Percentiles rank a stretch among this genome's conserved stretches.
phyloP scores from a whole-genome alignment of 2,797 vertebrate genomes.

The Phyllotis vaccarum region DNA sequence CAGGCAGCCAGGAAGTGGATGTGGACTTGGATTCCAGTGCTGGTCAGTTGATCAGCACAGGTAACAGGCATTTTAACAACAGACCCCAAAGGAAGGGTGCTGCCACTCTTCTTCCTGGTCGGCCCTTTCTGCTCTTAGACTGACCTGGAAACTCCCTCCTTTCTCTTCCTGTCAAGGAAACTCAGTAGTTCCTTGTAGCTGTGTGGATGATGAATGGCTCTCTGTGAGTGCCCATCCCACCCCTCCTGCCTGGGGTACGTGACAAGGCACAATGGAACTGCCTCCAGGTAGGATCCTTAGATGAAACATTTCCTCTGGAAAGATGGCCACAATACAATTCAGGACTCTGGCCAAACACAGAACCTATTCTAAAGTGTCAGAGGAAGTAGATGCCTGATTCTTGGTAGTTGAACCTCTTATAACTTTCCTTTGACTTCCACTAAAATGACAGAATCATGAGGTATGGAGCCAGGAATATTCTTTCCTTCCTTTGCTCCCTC shows the following conservation, averaged over 20 bases:
- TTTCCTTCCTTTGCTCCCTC: no score
- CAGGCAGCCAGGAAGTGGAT: not conserved
- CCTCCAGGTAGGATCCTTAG: constrained; percentile 5
- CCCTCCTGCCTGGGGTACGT: not conserved
- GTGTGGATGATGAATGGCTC: not conserved
- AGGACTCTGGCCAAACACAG: not conserved
- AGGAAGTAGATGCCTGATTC: not conserved
- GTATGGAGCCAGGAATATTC: not conserved
- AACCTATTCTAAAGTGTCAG: constrained; percentile 23
- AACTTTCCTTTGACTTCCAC: constrained; percentile 37
- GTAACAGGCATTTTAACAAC: not conserved
- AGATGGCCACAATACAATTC: not conserved
- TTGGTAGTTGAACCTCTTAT: not conserved
- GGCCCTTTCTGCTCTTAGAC: not conserved
- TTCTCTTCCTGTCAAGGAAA: constrained; percentile 45
- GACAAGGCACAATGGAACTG: not conserved
- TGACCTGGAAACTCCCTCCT: constrained; percentile 34
- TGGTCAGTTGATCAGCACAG: not conserved
- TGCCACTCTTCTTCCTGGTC: not conserved
- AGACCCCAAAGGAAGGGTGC: constrained; percentile 21
- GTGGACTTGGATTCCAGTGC: constrained; percentile 9
- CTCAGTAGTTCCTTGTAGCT: not conserved
- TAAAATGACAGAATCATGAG: constrained; percentile 32
- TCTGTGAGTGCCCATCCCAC: not conserved
- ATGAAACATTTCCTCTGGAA: constrained; percentile 55